Evolutionary conservation across 2,113 vertebrate species (phyloP).

Genomic region (Morone chrysops): DNA sequence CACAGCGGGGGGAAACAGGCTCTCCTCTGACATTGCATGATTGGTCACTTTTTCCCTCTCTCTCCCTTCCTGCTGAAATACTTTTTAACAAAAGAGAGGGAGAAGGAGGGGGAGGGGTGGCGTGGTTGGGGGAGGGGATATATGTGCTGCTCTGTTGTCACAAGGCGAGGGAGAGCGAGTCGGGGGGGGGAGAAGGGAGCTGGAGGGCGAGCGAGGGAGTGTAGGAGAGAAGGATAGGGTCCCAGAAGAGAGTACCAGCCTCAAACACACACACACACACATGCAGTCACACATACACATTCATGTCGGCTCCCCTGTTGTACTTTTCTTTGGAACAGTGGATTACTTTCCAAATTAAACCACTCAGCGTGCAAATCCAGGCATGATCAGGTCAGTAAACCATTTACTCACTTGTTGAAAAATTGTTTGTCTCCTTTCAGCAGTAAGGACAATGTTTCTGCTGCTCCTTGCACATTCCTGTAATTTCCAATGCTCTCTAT

Average conservation of each 20-base stretch:
- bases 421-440: constrained; percentile 14
- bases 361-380: constrained; percentile 29
- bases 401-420: constrained; percentile 25
- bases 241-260: constrained; percentile 59
- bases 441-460: constrained; percentile 32
- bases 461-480: constrained; percentile 52
- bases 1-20: constrained; percentile 51
- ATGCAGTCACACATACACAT: constrained; percentile 24
- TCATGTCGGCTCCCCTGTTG: constrained; percentile 32
- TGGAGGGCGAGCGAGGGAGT: constrained; percentile 64
- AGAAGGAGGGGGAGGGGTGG: constrained; percentile 62
- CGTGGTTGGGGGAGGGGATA: constrained; percentile 71
- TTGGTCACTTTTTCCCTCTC: constrained; percentile 81
- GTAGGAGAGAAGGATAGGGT: constrained; percentile 69
- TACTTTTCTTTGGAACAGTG: constrained; percentile 55
- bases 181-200: constrained; percentile 58
- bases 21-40: constrained; percentile 76
- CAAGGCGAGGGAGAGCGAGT: constrained; percentile 53
- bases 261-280: constrained; percentile 8
- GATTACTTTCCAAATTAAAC: constrained; percentile 61
- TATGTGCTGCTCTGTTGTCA: constrained; percentile 79
- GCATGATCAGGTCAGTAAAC: constrained; percentile 74
- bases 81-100: constrained; percentile 81
- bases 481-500: constrained; percentile 10
- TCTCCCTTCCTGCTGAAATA: constrained; percentile 83